Conservation (phyloP, 2,113 vertebrate species). For the Cercopithecus mona region DNA sequence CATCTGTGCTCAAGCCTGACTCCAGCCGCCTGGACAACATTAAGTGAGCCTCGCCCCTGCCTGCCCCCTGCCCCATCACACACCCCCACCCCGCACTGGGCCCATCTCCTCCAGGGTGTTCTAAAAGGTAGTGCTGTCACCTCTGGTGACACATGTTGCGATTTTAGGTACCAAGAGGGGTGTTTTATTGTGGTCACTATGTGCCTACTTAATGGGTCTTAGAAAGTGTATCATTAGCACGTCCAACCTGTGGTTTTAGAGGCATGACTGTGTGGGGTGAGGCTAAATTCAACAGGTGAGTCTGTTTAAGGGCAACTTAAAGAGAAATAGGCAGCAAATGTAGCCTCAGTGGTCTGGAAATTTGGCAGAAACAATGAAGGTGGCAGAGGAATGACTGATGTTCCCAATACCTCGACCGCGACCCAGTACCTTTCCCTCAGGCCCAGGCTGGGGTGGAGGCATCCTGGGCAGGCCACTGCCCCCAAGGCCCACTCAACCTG, state of each 20-base stretch:
- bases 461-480: background rate
- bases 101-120: background rate
- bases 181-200: background rate
- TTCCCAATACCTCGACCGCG: background rate
- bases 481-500: background rate
- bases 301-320: background rate
- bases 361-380: background rate
- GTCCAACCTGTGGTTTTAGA: background rate
- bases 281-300: background rate
- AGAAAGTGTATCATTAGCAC: background rate
- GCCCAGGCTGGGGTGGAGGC: background rate
- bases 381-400: background rate
- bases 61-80: background rate
- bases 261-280: background rate
- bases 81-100: no score
- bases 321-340: background rate
- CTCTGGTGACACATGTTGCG: fast-evolving
- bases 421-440: background rate
- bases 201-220: background rate
- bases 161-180: background rate
- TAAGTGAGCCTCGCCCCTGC: slow-evolving; percentile 85
- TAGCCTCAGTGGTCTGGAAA: background rate
- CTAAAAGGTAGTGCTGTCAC: background rate
- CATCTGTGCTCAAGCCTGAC: slow-evolving; percentile 93
- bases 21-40: slow-evolving; percentile 94